Conservation (phyloP, 2,888 invertebrate genomes). For the Hyles lineata region DNA sequence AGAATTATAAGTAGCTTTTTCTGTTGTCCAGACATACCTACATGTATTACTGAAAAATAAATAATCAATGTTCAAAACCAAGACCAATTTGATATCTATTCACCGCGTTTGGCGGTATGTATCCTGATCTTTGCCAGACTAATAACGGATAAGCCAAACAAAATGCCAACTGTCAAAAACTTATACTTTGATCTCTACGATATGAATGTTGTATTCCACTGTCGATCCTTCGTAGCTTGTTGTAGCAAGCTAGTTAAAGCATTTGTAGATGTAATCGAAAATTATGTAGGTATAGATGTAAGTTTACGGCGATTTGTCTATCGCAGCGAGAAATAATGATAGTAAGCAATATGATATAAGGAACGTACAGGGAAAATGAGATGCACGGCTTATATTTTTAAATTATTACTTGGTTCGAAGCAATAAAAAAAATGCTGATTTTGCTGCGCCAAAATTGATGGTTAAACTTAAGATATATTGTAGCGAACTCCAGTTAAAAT, state of each 20-base stretch:
- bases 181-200: constrained; percentile 34
- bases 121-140: background rate
- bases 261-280: constrained; percentile 76
- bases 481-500: background rate
- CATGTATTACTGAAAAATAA: too few relatives aligned
- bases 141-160: background rate
- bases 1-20: too few relatives aligned
- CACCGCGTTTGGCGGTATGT: too few relatives aligned
- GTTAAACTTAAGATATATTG: background rate
- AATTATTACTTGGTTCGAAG: background rate
- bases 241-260: constrained; percentile 82
- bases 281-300: constrained; percentile 63
- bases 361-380: constrained; percentile 12
- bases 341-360: constrained; percentile 4
- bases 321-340: constrained; percentile 37
- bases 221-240: constrained; percentile 72
- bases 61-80: too few relatives aligned
- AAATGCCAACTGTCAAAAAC: background rate
- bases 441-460: too few relatives aligned
- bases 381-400: background rate
- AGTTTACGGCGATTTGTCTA: constrained; percentile 41
- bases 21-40: too few relatives aligned
- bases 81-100: too few relatives aligned
- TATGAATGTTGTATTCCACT: constrained; percentile 40
- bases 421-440: background rate